Evolutionary conservation across 2,888 invertebrate genomes (phyloP).

Genomic region (Cephonodes hylas): DNA sequence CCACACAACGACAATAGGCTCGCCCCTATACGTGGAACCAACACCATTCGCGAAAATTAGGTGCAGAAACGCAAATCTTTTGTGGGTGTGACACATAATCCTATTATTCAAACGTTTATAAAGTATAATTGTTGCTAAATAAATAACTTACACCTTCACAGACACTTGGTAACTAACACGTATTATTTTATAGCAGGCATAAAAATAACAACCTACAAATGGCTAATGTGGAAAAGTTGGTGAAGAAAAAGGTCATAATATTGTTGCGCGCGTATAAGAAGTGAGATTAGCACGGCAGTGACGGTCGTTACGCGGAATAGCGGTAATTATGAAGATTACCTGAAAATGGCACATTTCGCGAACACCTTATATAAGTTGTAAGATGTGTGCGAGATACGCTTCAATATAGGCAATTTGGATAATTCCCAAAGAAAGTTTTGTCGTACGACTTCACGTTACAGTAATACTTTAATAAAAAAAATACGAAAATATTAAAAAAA

Average conservation of each 20-base stretch:
- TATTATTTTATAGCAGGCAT: too few species aligned
- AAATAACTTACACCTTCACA: too few species aligned
- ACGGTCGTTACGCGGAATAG: conserved; percentile 43
- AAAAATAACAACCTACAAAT: background rate
- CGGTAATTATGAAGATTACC: conserved; percentile 48
- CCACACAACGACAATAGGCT: too few species aligned
- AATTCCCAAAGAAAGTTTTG: background rate
- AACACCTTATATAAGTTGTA: conserved; percentile 17
- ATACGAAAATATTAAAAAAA: too few species aligned
- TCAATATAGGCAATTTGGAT: background rate
- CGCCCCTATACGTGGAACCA: too few species aligned
- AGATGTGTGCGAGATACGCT: conserved; percentile 1
- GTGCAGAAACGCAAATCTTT: too few species aligned
- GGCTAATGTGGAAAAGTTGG: background rate
- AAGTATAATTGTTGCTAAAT: too few species aligned
- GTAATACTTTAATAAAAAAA: too few species aligned
- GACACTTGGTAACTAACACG: too few species aligned
- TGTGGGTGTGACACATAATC: too few species aligned
- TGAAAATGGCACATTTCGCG: conserved; percentile 33
- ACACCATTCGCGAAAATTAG: too few species aligned
- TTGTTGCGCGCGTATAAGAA: conserved; percentile 32
- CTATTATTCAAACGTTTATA: too few species aligned
- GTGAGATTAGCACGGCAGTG: conserved; percentile 39
- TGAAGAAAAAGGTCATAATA: conserved; percentile 15
- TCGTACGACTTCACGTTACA: background rate